Evolutionary conservation across 1,140 invertebrate genomes (phyloP), one percentile per base, ranked within the genome.

Genomic region (Aphelinus certus): DNA sequence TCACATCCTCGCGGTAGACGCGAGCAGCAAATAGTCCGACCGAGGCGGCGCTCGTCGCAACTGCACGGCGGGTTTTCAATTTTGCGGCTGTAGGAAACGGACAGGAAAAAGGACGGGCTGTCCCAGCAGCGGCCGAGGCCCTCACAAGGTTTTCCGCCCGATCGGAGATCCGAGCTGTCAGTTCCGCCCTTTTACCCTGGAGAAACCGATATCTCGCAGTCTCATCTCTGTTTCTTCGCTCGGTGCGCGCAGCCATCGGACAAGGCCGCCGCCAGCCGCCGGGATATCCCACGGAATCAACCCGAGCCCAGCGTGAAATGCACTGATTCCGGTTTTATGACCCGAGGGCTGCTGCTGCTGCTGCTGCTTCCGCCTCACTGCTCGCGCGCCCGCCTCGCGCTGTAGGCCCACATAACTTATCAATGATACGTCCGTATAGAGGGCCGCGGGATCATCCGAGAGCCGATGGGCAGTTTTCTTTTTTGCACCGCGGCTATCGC

Each of bases 291-390:
- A 9, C 47, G 62, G 63, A 73, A 65, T 66, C 71, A 66, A 73
- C 47, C 56, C 58, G 60, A 61, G 57, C 62, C 61, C 61, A 63
- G 45, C 48, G 61, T 71, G 58, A 71, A 71, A 71, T 71, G 51
- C 61, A 71, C 43, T 71, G 43, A 71, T 71, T 71, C 51, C 61
- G 26, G 61, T 71, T 71, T 71, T 71, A 71, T 71, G 62, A 56
- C 61, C 7, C 60, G 57, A 53, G 49, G 49, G 49, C 45, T 3
- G 42, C n/a, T 26, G 26, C 26, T 26, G 26, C 26, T 26, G 26
- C 26, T 26, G 26, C 26, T 26, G 1, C 55, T 57, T 47, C 55
- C 55, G 55, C n/a, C 26, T 26, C 26, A 26, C 26, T 26, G 26
- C 26, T 26, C 26, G 26, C 26, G 26, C 26, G 26, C 26, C 26